Evolutionary conservation across 30 jellyfish, hydroid and myxozoan species (phyloP).

Genomic region (Turritopsis rubra): DNA sequence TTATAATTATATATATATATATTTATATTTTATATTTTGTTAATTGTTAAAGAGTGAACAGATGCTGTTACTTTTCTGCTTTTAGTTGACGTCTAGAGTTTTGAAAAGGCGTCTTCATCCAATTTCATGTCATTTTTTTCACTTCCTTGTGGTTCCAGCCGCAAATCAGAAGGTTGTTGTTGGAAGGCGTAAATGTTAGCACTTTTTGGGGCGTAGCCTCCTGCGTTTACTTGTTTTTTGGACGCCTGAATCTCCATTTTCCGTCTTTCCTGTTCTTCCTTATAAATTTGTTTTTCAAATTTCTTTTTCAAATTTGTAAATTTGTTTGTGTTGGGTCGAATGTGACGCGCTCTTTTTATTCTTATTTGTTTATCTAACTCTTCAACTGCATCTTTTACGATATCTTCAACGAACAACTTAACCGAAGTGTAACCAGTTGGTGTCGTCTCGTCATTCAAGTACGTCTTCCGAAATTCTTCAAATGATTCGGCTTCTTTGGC

Average conservation of each 20-base stretch:
- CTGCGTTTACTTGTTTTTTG: neutral
- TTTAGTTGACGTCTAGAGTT: neutral
- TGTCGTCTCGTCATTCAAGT: neutral
- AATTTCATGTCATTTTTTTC: neutral
- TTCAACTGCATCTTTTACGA: constrained; percentile 8
- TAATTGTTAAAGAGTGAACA: no score
- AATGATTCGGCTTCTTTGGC: neutral
- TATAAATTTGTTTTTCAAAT: neutral
- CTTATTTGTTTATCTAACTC: constrained; percentile 13
- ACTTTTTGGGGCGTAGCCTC: neutral
- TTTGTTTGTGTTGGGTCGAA: constrained; percentile 17
- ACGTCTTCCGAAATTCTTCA: constrained; percentile 6
- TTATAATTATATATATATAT: no score
- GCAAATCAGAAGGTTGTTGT: neutral
- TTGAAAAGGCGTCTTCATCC: neutral
- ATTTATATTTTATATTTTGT: no score
- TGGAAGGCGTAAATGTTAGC: neutral
- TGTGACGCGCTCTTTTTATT: neutral
- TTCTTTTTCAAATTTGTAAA: no score
- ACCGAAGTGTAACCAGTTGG: constrained; percentile 22
- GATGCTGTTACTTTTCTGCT: no score
- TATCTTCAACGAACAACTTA: neutral
- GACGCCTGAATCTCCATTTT: neutral
- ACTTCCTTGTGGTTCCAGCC: constrained; percentile 9
- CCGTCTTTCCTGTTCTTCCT: constrained; percentile 11